Evolutionary conservation across 2,797 vertebrate species (phyloP), one percentile per base, ranked within the genome.

Genomic region (Picus viridis): DNA sequence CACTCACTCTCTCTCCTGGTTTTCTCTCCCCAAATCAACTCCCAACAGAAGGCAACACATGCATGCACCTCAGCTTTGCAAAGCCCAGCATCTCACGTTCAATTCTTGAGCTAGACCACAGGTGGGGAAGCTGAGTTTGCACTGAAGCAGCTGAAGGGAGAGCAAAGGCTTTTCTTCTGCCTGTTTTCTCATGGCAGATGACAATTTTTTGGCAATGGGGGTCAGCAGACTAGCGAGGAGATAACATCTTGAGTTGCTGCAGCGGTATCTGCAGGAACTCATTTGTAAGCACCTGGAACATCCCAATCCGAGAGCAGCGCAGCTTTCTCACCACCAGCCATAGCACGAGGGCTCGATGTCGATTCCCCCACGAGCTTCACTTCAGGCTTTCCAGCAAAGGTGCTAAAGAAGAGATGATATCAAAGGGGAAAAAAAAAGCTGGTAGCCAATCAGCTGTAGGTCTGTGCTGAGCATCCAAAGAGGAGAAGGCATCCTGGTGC

Each of bases 211-310:
- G 70, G 47, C 76, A 74, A 7, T 0, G 15, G 29, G 69, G 91
- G 63, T 87, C 75, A 89, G 80, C 63, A 86, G 93, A 80, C 32
- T 19, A 83, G 51, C 62, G 72, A 83, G 70, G 80, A 86, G 74
- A 36, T 34, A 84, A 74, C 26, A 65, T 17, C 72, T 68, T 61
- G 29, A 74, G 45, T 84, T 76, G 73, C 4, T 36, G 78, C 86
- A 88, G 74, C 43, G 53, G 1, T 7, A 49, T 36, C 63, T 73
- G 61, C 61, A 54, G 68, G 68, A 84, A 41, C 34, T 64, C 47
- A 15, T 70, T 58, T 68, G 68, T 67, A 88, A 88, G 86, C 57
- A 82, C 39, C 63, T 56, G 34, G 75, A 91, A 67, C 53, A 71
- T 9, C 47, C 18, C n/a, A 10, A 3, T 12, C 54, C 5, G 34